Evolutionary conservation across 2,113 vertebrate species (phyloP), one percentile per base, ranked within the genome.

Genomic region (Amblyornis subalaris): DNA sequence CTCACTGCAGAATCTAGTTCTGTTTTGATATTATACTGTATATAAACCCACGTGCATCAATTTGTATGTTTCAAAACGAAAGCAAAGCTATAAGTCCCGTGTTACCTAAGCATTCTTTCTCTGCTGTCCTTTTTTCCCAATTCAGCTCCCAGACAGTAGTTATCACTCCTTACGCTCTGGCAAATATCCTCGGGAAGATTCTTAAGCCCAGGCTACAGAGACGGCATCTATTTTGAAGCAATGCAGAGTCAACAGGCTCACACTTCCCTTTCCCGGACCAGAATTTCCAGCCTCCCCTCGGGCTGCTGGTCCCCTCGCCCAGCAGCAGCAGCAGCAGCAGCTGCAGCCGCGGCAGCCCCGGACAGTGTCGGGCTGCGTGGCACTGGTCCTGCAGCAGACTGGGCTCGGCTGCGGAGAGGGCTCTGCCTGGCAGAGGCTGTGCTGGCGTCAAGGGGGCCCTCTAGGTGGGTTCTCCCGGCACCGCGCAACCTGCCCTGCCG

Each of bases 401-500:
- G 85, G 81, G 96, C 92, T 94, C 90, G 95, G 97, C 97, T 97
- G 98, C 98, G 96, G 97, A 92, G 95, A 85, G 90, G 82, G 96
- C 88, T 89, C 96, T 96, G 96, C 97, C 97, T 94, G 96, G 96
- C 95, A 93, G 92, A 94, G 90, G 80, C 95, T 95, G 94, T 85
- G 93, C 95, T 94, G 95, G 97, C 98, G 97, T 98, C 98, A 97
- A 97, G 97, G 98, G 98, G 98, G 94, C 96, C 97, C 98, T 98
- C 97, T 97, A 98, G 98, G 98, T 98, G 98, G 98, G 98, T 97
- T 98, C 98, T 88, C 94, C 96, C 20, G 95, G 76, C 94, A 91
- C 95, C 96, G 97, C 94, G 74, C 87, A 65, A 60, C 61, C 74
- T 61, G 74, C 65, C 61, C 50, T 36, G 93, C 95, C 65, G n/a